phyloP scores from a whole-genome alignment of 2,113 vertebrate genomes.

The Coptodon rendalli region DNA sequence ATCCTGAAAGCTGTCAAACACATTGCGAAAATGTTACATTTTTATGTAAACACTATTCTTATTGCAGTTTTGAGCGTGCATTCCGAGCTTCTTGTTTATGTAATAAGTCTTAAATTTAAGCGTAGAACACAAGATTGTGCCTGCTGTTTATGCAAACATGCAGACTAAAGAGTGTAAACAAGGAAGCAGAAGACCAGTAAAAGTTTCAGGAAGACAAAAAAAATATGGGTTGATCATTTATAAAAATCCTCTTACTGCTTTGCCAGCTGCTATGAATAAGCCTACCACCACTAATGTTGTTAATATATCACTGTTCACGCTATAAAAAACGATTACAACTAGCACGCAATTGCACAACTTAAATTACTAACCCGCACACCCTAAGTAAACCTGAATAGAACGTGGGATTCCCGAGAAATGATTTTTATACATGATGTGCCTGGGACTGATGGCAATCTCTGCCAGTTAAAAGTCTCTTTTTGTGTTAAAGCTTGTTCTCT shows the following conservation, averaged over 20 bases:
- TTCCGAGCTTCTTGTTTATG: constrained; percentile 19
- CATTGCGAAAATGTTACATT: constrained; percentile 1
- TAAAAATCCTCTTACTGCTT: background rate
- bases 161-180: background rate
- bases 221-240: background rate
- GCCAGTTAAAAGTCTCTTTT: background rate
- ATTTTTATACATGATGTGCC: background rate
- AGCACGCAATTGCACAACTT: background rate
- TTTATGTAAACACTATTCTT: constrained; percentile 45
- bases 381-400: background rate
- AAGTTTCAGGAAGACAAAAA: background rate
- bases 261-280: background rate
- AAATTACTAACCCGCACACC: background rate
- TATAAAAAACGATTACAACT: background rate
- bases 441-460: background rate
- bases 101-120: background rate
- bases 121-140: background rate
- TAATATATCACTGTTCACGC: background rate
- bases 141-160: background rate
- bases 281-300: background rate
- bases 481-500: background rate
- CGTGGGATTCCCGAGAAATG: background rate
- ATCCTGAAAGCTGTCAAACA: constrained; percentile 7
- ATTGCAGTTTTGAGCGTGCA: background rate
- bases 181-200: background rate